phyloP scores from a whole-genome alignment of 1,140 invertebrate species.

The Glossosoma conforme region DNA sequence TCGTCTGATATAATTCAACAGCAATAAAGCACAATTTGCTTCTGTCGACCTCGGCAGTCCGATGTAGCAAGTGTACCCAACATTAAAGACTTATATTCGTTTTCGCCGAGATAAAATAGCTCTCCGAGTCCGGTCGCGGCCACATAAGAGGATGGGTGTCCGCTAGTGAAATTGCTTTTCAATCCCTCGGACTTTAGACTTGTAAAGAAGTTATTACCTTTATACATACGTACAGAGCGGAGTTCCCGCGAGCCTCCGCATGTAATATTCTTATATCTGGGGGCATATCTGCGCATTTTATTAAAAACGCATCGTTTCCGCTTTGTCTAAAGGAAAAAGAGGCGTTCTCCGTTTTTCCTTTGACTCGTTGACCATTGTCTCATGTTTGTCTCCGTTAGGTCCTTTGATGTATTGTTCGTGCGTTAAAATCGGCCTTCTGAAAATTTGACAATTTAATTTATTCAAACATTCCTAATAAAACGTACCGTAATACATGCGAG shows the following conservation, averaged over 20 bases:
- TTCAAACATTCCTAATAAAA: too few relatives aligned
- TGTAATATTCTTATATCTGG: conserved; percentile 30
- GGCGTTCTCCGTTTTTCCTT: conserved; percentile 10
- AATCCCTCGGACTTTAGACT: conserved; percentile 56
- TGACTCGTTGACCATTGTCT: conserved; percentile 23
- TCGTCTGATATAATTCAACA: too few relatives aligned
- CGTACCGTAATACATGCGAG: too few relatives aligned
- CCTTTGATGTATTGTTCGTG: too few relatives aligned
- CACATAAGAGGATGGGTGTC: conserved; percentile 42
- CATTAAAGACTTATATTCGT: too few relatives aligned
- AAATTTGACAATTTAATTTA: too few relatives aligned
- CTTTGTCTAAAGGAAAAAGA: conserved; percentile 22
- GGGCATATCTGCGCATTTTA: conserved; percentile 32
- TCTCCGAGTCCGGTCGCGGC: conserved; percentile 20
- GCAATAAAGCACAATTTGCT: too few relatives aligned
- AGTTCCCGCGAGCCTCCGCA: background rate
- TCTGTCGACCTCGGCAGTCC: too few relatives aligned
- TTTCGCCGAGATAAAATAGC: too few relatives aligned
- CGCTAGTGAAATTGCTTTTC: conserved; percentile 53
- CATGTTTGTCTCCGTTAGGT: conserved; percentile 7
- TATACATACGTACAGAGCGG: conserved; percentile 36
- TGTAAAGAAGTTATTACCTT: conserved; percentile 57
- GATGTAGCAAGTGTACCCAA: too few relatives aligned
- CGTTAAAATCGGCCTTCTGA: too few relatives aligned
- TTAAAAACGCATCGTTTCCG: conserved; percentile 32